A percentile compares a stretch with the other conserved stretches of the same genome.
Conservation (phyloP, 2,113 vertebrate species). For the Galemys pyrenaicus region DNA sequence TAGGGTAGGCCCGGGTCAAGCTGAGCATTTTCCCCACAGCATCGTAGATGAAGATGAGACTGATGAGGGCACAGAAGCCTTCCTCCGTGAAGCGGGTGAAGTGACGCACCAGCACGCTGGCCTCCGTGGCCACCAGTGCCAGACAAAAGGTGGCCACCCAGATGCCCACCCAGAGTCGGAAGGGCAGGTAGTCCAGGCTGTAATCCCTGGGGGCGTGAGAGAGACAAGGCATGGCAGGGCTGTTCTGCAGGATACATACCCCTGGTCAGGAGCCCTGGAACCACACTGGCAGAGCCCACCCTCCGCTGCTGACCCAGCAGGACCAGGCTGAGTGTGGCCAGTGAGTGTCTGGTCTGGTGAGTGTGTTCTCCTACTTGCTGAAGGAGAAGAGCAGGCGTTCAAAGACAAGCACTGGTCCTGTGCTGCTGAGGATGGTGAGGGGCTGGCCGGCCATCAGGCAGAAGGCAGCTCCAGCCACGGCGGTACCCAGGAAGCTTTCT, state of each 20-base stretch:
- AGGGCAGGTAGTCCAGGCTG: slow-evolving; percentile 87
- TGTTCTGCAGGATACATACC: neutral
- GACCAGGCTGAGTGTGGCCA: neutral
- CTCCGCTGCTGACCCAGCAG: neutral
- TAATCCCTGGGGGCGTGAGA: slow-evolving; percentile 81
- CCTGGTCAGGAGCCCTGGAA: neutral
- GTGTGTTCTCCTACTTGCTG: slow-evolving; percentile 81
- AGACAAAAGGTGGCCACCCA: slow-evolving; percentile 89
- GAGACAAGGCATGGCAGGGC: neutral
- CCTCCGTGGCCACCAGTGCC: slow-evolving; percentile 87
- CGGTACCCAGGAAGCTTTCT: slow-evolving; percentile 88
- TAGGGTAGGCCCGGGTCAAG: slow-evolving; percentile 83
- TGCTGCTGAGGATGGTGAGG: slow-evolving; percentile 90
- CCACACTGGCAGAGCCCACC: neutral
- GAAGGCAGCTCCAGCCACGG: slow-evolving; percentile 86
- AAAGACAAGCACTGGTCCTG: slow-evolving; percentile 87
- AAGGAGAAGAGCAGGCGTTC: slow-evolving; percentile 89
- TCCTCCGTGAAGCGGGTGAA: slow-evolving; percentile 90
- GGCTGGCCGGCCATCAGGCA: slow-evolving; percentile 88
- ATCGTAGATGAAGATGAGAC: slow-evolving; percentile 89
- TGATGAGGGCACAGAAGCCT: slow-evolving; percentile 90
- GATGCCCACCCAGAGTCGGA: slow-evolving; percentile 90
- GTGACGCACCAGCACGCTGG: slow-evolving; percentile 87
- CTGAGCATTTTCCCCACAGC: slow-evolving; percentile 88
- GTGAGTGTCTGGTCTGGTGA: neutral